A percentile compares a stretch with the other conserved stretches of the same genome.
These are phyloP conservation scores for Tenebrio molitor DNA, from an alignment of 1,140 invertebrate species.

Conservation along the genomic window DNA sequence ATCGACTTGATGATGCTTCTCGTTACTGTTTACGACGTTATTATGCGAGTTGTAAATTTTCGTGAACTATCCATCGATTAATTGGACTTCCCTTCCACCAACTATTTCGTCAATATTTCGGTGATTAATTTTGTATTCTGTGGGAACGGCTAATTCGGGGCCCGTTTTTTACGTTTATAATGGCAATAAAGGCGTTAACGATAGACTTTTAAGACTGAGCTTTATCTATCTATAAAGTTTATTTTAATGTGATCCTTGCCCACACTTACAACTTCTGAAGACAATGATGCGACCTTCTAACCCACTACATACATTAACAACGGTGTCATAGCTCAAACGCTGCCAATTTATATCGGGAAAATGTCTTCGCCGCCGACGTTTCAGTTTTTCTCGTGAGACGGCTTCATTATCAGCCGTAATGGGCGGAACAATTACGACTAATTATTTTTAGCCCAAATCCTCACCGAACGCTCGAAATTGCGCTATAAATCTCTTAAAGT, in stretches of 20 bases:
- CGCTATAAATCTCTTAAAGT: slow-evolving; percentile 46
- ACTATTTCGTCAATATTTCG: slow-evolving; percentile 1
- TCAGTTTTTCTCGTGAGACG: too few relatives aligned
- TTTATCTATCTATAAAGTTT: slow-evolving; percentile 41
- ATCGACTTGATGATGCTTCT: slow-evolving; percentile 38
- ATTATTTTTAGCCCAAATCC: slow-evolving; percentile 26
- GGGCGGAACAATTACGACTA: slow-evolving; percentile 18
- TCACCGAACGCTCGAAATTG: slow-evolving; percentile 7
- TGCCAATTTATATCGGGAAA: too few relatives aligned
- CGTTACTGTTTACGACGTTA: slow-evolving; percentile 37
- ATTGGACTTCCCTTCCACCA: slow-evolving; percentile 27
- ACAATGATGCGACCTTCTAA: slow-evolving; percentile 16
- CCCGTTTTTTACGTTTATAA: slow-evolving; percentile 38
- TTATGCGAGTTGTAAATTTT: slow-evolving; percentile 38
- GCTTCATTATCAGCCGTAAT: background rate
- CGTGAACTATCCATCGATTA: slow-evolving; percentile 38
- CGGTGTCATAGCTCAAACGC: background rate
- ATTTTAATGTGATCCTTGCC: slow-evolving; percentile 37
- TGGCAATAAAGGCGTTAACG: slow-evolving; percentile 39
- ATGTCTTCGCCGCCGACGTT: too few relatives aligned
- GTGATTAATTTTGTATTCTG: slow-evolving; percentile 42
- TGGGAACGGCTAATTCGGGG: slow-evolving; percentile 30
- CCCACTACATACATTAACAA: slow-evolving; percentile 10
- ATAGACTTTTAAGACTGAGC: slow-evolving; percentile 41
- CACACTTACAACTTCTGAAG: slow-evolving; percentile 28